Evolutionary conservation across 2,888 invertebrate species (phyloP).

Genomic region (Spicauda simplicius): DNA sequence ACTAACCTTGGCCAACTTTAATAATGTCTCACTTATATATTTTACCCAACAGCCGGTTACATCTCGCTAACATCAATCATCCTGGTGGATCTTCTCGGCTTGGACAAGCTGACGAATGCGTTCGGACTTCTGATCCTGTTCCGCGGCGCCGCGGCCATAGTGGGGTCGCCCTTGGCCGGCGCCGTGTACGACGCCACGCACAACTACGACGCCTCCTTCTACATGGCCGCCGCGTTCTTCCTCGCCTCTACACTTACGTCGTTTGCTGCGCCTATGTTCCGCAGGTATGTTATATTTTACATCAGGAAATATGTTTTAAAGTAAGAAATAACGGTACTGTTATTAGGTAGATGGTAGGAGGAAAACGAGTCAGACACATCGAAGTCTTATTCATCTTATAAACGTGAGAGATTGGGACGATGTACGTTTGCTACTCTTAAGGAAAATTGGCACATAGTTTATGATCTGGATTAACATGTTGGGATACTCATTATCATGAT

Average conservation of each 20-base stretch:
- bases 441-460: no score
- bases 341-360: no score
- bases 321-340: no score
- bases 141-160: constrained; percentile 96
- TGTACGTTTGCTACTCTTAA: no score
- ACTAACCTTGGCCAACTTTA: no score
- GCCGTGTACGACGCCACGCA: constrained; percentile 95
- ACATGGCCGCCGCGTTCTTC: constrained; percentile 95
- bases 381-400: no score
- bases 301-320: no score
- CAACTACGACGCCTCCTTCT: constrained; percentile 95
- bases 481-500: no score
- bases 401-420: no score
- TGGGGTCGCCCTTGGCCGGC: constrained; percentile 94
- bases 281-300: constrained; percentile 55
- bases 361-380: no score
- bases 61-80: constrained; percentile 99
- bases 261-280: constrained; percentile 90
- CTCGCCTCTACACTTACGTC: constrained; percentile 93
- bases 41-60: constrained; percentile 91
- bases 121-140: constrained; percentile 98
- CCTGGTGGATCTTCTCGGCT: constrained; percentile 96
- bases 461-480: no score
- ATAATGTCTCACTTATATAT: no score
- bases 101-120: constrained; percentile 98